Evolutionary conservation across 2,113 vertebrate species (phyloP).

Genomic region (Nycticebus coucang): DNA sequence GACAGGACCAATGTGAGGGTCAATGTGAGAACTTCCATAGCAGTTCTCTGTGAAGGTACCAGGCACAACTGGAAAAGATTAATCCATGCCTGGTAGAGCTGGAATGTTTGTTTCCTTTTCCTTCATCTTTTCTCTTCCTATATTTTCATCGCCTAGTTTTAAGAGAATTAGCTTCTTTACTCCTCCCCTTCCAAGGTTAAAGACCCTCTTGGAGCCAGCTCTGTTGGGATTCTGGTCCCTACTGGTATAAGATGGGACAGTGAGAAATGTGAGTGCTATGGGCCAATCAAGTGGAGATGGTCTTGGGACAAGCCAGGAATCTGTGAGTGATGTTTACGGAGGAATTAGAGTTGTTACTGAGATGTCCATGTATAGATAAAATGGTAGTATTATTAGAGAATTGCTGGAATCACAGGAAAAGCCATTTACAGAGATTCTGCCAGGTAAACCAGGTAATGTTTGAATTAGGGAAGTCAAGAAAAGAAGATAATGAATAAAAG

Average conservation of each 20-base stretch:
- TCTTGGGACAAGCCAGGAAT: background rate
- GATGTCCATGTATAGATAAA: background rate
- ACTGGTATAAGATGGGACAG: background rate
- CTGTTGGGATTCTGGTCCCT: background rate
- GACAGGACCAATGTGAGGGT: no score
- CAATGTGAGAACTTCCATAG: background rate
- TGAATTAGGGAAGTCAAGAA: background rate
- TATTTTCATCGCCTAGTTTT: background rate
- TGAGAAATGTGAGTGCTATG: background rate
- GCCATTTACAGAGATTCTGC: background rate
- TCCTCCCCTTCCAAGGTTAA: background rate
- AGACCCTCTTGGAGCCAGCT: background rate
- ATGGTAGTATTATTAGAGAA: background rate
- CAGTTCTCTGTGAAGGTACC: background rate
- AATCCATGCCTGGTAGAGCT: no score
- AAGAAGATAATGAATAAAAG: background rate
- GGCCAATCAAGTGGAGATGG: background rate
- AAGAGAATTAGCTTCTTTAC: background rate
- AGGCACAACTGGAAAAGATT: background rate
- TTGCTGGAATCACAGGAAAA: background rate
- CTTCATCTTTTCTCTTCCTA: background rate
- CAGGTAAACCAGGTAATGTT: background rate
- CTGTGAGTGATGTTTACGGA: background rate
- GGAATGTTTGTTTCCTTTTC: background rate
- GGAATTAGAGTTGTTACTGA: background rate